Percentiles rank a stretch among this genome's conserved stretches.
Conservation (phyloP, 2,113 vertebrate genomes). For the Equus przewalskii region DNA sequence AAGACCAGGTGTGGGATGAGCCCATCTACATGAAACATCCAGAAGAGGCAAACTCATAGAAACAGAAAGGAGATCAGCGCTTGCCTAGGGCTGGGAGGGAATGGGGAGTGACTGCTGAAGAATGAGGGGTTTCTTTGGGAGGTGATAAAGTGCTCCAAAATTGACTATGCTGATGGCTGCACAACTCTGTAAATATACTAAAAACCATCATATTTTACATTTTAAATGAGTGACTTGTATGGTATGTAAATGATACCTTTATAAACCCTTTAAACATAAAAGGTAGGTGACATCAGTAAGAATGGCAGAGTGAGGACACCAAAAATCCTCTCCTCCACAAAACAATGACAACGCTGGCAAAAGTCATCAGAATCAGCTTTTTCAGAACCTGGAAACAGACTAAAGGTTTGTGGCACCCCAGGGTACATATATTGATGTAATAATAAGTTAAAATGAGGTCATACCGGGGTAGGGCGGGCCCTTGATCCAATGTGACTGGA, state of each 20-base stretch:
- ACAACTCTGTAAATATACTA: background rate
- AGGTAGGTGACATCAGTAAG: background rate
- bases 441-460: background rate
- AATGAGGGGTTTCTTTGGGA: background rate
- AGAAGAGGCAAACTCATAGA: fast-evolving
- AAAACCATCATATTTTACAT: fast-evolving
- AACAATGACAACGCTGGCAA: background rate
- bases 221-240: fast-evolving
- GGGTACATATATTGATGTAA: fast-evolving
- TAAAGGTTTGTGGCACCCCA: background rate
- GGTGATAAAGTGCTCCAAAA: no score
- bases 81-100: fast-evolving
- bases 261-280: fast-evolving
- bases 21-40: fast-evolving
- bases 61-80: fast-evolving
- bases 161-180: fast-evolving
- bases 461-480: background rate
- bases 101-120: background rate
- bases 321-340: background rate
- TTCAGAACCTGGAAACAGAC: background rate
- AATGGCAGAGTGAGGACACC: background rate
- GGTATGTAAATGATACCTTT: fast-evolving
- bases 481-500: background rate
- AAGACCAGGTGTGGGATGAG: background rate
- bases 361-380: background rate